Base-by-base conservation (phyloP, 1,140 invertebrate species). In the Microplitis mediator region DNA sequence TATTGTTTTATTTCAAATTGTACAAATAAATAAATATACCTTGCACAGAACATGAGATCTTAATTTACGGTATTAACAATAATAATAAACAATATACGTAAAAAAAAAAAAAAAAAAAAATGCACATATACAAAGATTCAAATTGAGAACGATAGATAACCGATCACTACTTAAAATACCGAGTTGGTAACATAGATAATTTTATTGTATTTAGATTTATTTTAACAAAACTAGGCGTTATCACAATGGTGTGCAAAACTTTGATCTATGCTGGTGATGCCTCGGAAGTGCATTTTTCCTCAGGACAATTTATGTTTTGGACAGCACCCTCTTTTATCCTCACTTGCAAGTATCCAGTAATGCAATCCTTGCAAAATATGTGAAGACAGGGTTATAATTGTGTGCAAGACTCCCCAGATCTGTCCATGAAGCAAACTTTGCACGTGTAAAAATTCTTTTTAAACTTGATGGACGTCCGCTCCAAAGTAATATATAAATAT, bases 321-420 rank as follows among this genome's bases (percentile, higher is more conserved):
- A 92, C 89, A 76, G 84, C 89, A 13, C 91, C 91, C 61, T 92
- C 91, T 11, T 83, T 85, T 13, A 93, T 92, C 79, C 88, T 89
- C 4, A 89, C 83, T 69, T 86, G 86, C 75, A 93, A 89, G 76
- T 90, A 92, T 9, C 83, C 81, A 31, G 72, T 82, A 72, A 92
- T 88, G 80, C 92, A 93, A 8, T 89, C 87, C 69, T 89, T 89
- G 80, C 92, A 93, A 82, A 89, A 92, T 4, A 90, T 84, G 81
- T 93, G 92, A 16, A 81, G 76, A 84, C 92, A 93, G 2, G 81
- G 85, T 65, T 82, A 76, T 80, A 92, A 92, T 72, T 88, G 83
- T 3, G 89, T 84, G 76, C 90, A 92, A 51, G 89, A 79, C 16
- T 80, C 79, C 4, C 92, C 92, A 39, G 83, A 76, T 77, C 90